These are phyloP conservation scores for Neuroterus valhalla DNA, from an alignment of 1,140 invertebrate genomes.

Conservation along the genomic window DNA sequence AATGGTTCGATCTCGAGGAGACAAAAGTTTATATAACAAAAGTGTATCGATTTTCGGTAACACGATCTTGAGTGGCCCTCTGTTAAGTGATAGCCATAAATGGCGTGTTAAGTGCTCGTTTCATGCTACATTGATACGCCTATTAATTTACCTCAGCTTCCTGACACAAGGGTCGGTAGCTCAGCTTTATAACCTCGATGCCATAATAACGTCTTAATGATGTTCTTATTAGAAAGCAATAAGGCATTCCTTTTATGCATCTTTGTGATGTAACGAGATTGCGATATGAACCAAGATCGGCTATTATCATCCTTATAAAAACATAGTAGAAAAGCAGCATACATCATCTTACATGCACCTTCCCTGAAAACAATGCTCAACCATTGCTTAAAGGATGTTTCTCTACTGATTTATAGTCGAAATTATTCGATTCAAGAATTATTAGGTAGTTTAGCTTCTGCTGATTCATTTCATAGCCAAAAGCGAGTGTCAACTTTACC, in stretches of 20 bases:
- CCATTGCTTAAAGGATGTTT: too few relatives aligned
- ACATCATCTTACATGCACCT: too few relatives aligned
- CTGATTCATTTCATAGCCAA: too few relatives aligned
- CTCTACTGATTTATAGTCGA: too few relatives aligned
- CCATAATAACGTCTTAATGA: slow-evolving; percentile 37
- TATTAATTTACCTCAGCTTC: slow-evolving; percentile 70
- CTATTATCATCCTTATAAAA: too few relatives aligned
- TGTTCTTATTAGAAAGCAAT: slow-evolving; percentile 13
- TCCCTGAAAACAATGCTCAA: too few relatives aligned
- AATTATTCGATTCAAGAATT: too few relatives aligned
- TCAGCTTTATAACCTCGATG: not conserved
- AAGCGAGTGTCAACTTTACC: too few relatives aligned
- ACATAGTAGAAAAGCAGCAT: too few relatives aligned
- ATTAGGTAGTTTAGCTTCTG: too few relatives aligned
- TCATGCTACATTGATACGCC: slow-evolving; percentile 69
- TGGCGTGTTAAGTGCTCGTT: slow-evolving; percentile 72
- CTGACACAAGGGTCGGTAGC: slow-evolving; percentile 39
- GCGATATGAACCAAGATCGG: not conserved
- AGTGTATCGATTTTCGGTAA: slow-evolving; percentile 74
- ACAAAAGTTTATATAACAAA: slow-evolving; percentile 56
- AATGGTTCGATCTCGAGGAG: slow-evolving; percentile 38
- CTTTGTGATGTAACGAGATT: not conserved
- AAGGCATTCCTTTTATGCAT: not conserved
- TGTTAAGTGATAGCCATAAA: slow-evolving; percentile 70
- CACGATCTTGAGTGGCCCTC: slow-evolving; percentile 73